A percentile compares a stretch with the other conserved stretches of the same genome.
Conservation (phyloP, 2,888 invertebrate genomes). For the Zhuqinia jingwanae region DNA sequence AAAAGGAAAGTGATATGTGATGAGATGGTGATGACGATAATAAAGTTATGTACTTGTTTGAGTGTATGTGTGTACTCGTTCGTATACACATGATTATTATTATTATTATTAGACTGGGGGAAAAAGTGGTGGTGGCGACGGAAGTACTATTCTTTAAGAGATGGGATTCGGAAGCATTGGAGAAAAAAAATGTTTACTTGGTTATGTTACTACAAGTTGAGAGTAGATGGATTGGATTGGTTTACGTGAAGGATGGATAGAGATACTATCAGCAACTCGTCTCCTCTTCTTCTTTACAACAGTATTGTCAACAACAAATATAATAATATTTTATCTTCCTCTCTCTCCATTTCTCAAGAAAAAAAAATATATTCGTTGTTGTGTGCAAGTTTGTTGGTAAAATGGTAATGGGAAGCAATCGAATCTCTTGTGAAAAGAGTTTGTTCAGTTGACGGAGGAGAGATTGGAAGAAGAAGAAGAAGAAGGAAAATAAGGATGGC, state of each 20-base stretch:
- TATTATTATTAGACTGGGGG: constrained; percentile 9
- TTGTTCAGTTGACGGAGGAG: too few relatives aligned
- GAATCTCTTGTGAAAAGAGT: constrained; percentile 19
- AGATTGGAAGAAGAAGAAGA: too few relatives aligned
- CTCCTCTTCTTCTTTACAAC: neutral
- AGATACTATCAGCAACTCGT: neutral
- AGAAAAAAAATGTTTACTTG: constrained; percentile 31
- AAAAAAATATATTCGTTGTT: neutral
- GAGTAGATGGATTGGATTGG: constrained; percentile 28
- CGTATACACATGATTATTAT: neutral
- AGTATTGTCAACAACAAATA: constrained; percentile 38
- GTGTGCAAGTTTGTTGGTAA: neutral
- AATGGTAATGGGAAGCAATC: constrained; percentile 26
- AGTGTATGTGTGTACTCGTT: neutral
- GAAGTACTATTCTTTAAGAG: constrained; percentile 53
- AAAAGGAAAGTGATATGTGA: neutral
- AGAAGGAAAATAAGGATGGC: too few relatives aligned
- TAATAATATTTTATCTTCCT: constrained; percentile 40
- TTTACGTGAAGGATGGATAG: constrained; percentile 4
- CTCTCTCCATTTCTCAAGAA: neutral
- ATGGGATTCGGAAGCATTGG: constrained; percentile 61
- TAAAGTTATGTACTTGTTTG: constrained; percentile 31
- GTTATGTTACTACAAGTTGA: neutral
- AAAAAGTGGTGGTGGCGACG: constrained; percentile 21
- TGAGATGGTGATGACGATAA: constrained; percentile 34